Base-by-base conservation (phyloP, 1,140 invertebrate species). In the Calosoma granatense region DNA sequence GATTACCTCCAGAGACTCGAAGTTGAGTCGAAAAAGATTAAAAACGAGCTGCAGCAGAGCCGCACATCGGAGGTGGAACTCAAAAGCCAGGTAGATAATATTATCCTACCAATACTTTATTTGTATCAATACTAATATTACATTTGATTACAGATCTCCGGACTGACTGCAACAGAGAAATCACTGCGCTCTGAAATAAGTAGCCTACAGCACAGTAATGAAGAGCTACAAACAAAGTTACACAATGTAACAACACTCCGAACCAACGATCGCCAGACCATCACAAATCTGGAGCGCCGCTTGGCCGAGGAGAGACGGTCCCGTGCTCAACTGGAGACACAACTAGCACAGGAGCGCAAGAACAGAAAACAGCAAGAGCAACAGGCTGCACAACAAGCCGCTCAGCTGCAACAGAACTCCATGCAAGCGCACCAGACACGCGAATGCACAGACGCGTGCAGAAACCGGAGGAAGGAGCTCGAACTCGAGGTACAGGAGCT, bases 1-100 rank as follows among this genome's bases (percentile, higher is more conserved):
- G 68, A 72, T 54, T 69, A 68, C 55, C 54, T 70, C 21, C 77
- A 77, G 57, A 80, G 78, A 63, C 72, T 84, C 11, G 81, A 84
- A 66, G 71, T 78, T 53, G 90, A 94, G 66, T 74, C 92, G 14
- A 92, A 92, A 72, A 80, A 86, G 66, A 76, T 92, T 63, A 88
- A 89, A 67, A 74, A 79, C 58, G 91, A 94, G 69, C 78, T 94
- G 56, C 84, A 85, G 62, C 76, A 78, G 23, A 84, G 82, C 70
- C 80, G 87, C 68, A 86, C 89, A 69, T 77, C 80, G 62, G 91
- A 95, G 72, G 86, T 89, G 70, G 91, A 95, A 59, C 74, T 94
- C 58, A 76, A 87, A 63, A 81, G 84, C 68, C 91, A 94, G 75
- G 80, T 94, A 55, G 83, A 78, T 69, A 75, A 72, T 59, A 69